phyloP scores from a whole-genome alignment of 2,797 vertebrate species.

The Melanotaenia boesemani region DNA sequence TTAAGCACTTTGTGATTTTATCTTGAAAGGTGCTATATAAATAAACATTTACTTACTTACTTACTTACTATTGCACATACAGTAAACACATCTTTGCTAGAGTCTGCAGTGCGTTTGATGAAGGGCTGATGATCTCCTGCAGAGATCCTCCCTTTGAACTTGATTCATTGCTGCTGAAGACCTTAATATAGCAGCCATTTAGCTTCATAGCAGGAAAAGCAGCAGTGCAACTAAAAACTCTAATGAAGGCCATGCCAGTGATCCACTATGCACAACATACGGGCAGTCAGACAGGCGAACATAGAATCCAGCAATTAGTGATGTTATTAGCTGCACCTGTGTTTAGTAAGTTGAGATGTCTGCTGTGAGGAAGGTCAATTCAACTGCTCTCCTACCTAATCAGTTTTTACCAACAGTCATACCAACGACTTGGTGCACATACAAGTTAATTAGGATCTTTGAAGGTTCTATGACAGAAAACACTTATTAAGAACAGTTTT shows the following conservation, averaged over 20 bases:
- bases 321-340: constrained; percentile 45
- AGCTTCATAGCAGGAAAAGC: constrained; percentile 20
- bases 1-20: too few relatives aligned
- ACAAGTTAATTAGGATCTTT: neutral
- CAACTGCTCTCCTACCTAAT: constrained; percentile 29
- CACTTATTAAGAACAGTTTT: neutral
- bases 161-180: neutral
- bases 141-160: constrained; percentile 28
- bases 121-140: constrained; percentile 8
- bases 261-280: constrained; percentile 2
- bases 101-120: constrained; percentile 30
- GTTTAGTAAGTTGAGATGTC: constrained; percentile 22
- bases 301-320: constrained; percentile 32
- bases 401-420: neutral
- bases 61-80: constrained; percentile 12
- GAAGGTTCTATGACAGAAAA: neutral
- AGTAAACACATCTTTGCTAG: constrained; percentile 2
- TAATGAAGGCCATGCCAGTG: constrained; percentile 19
- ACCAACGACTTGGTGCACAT: neutral
- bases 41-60: too few relatives aligned
- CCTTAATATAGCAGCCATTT: constrained; percentile 17
- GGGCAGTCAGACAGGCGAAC: neutral
- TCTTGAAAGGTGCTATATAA: too few relatives aligned
- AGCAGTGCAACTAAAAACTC: constrained; percentile 18
- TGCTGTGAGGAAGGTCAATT: constrained; percentile 33